These are phyloP conservation scores for Argopecten irradians DNA, from an alignment of 1,140 invertebrate genomes.

Conservation along the genomic window DNA sequence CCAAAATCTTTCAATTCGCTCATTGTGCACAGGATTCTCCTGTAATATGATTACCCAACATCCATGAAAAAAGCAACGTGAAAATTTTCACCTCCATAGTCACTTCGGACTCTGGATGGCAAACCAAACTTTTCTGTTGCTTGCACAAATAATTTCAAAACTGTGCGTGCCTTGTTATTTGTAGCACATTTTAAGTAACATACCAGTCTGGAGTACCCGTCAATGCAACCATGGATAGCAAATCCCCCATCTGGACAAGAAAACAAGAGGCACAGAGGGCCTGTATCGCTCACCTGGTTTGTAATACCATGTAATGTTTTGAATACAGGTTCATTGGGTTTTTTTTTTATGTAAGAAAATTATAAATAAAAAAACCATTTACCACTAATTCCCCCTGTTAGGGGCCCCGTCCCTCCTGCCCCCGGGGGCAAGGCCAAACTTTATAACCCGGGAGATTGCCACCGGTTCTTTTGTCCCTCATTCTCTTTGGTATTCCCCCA, in stretches of 20 bases:
- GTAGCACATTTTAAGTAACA: conserved; percentile 20
- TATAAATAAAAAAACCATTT: too few relatives aligned
- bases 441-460: too few relatives aligned
- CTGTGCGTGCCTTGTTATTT: conserved; percentile 8
- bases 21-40: conserved; percentile 29
- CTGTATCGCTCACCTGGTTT: too few relatives aligned
- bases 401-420: too few relatives aligned
- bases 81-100: conserved; percentile 1
- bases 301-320: too few relatives aligned
- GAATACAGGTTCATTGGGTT: too few relatives aligned
- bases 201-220: neutral
- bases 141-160: conserved; percentile 22
- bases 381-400: too few relatives aligned
- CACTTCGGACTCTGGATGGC: conserved; percentile 27
- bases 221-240: conserved; percentile 24
- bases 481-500: too few relatives aligned
- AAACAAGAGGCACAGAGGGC: too few relatives aligned
- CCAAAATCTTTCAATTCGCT: conserved; percentile 42
- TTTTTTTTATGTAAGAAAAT: too few relatives aligned
- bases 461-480: too few relatives aligned
- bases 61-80: neutral
- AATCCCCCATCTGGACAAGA: conserved; percentile 42
- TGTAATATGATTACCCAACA: conserved; percentile 17
- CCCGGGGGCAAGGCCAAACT: too few relatives aligned
- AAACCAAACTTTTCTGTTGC: neutral